Percentiles rank a stretch among this genome's conserved stretches.
Evolutionary conservation across 2,797 vertebrate genomes (phyloP).

Genomic region (Harpagifer antarcticus): DNA sequence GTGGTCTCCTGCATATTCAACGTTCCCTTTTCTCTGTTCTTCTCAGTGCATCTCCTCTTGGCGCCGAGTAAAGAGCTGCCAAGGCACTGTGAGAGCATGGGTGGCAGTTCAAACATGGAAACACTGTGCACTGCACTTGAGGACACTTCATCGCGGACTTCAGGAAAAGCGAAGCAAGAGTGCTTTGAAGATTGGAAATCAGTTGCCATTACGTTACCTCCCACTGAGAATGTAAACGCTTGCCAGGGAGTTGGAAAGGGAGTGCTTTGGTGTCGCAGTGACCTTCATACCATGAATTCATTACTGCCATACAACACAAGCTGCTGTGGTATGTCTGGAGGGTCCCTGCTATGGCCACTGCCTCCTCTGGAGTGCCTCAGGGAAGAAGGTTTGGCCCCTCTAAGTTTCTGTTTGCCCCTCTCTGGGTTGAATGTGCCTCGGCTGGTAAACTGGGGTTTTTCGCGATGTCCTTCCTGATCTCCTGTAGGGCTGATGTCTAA

Average conservation of each 20-base stretch:
- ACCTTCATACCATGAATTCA: slow-evolving; percentile 98
- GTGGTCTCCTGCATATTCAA: slow-evolving; percentile 48
- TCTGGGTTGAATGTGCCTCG: slow-evolving; percentile 95
- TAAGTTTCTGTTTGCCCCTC: slow-evolving; percentile 95
- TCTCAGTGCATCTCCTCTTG: slow-evolving; percentile 54
- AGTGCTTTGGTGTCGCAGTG: slow-evolving; percentile 55
- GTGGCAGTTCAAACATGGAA: slow-evolving; percentile 58
- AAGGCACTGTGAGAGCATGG: slow-evolving; percentile 72
- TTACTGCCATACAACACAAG: slow-evolving; percentile 92
- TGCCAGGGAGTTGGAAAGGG: slow-evolving; percentile 47
- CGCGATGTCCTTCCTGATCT: slow-evolving; percentile 79
- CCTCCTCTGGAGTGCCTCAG: slow-evolving; percentile 87
- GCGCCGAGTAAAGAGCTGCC: slow-evolving; percentile 59
- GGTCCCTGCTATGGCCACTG: slow-evolving; percentile 82
- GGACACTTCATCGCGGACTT: slow-evolving; percentile 69
- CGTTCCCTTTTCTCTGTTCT: slow-evolving; percentile 81
- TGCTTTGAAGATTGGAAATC: slow-evolving; percentile 55
- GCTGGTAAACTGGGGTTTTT: slow-evolving; percentile 91
- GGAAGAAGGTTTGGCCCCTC: slow-evolving; percentile 88
- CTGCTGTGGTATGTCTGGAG: slow-evolving; percentile 84
- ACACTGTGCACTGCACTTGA: slow-evolving; percentile 75
- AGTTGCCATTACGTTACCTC: slow-evolving; percentile 30
- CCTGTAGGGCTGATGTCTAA: slow-evolving; percentile 65
- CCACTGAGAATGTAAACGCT: slow-evolving; percentile 36
- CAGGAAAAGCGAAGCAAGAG: slow-evolving; percentile 66